Base-by-base conservation (phyloP, 64 coral and sea anemone genomes). In the Actinia tenebrosa region DNA sequence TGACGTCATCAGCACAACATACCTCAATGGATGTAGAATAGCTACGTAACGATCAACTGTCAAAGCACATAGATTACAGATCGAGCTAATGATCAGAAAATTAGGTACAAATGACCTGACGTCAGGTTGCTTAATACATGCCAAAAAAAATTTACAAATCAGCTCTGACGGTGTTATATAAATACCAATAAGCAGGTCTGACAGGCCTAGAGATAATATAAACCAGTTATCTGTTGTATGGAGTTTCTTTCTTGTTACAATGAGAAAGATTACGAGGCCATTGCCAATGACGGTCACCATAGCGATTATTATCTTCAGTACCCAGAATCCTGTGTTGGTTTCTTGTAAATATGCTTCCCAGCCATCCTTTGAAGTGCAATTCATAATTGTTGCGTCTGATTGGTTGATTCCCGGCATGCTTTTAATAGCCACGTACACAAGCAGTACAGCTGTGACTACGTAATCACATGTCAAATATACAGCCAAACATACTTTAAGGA, bases 191-290 rank as follows among this genome's bases (percentile, higher is more conserved):
- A 45, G 69, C 44, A 89, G 60, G 80, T 89, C 88, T 82, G 88
- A 82, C 56, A 89, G 20, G 79, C 71, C 58, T 30, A 89, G 80
- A 52, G 88, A 89, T 46, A 89, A 53, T 4, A 89, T 59, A 72
- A 89, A 83, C 88, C 88, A 89, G 88, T 89, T 89, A 25, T 62
- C 64, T 27, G 60, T 84, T 17, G 63, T 64, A 15, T 89, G 88
- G 2, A 89, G 80, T 19, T 47, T 50, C 54, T 83, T 89, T 10
- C 80, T 63, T 72, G 88, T n/a, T 16, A 64, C 16, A 13, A 89
- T 83, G 16, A 89, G 42, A 63, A 14, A 89, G n/a, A 89, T 84
- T 53, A 89, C 88, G 45, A 89, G 37, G 22, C 88, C 88, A 23
- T 89, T 89, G 0, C 88, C 88, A 20, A 83, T 56, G 46, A 89